Evolutionary conservation across 2,888 invertebrate species (phyloP).

Genomic region (Ferrisia virgata): DNA sequence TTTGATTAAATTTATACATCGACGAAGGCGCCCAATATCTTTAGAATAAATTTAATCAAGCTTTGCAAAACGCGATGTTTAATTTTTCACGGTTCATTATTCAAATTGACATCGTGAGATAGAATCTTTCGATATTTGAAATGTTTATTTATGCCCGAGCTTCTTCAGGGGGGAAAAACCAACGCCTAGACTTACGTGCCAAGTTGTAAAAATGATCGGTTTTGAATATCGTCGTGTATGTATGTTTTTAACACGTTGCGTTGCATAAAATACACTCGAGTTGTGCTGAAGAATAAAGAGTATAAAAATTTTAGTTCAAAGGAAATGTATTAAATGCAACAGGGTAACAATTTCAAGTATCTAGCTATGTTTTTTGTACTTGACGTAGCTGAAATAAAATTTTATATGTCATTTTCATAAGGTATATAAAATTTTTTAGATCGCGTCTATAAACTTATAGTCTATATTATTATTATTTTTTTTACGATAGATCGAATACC

Average conservation of each 20-base stretch:
- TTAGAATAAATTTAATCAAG: neutral
- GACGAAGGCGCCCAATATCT: neutral
- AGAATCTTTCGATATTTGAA: neutral
- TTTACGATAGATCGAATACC: neutral
- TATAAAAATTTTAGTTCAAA: neutral
- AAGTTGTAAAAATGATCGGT: neutral
- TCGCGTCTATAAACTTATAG: neutral
- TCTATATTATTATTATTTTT: neutral
- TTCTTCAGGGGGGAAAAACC: neutral
- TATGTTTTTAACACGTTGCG: too few species aligned
- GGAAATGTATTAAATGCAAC: neutral
- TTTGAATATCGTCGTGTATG: neutral
- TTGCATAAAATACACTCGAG: too few species aligned
- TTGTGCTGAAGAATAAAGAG: too few species aligned
- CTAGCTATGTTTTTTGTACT: too few species aligned
- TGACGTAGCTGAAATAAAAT: neutral
- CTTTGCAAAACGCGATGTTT: neutral
- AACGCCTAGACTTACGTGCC: neutral
- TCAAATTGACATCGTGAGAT: neutral
- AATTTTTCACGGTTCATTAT: slow-evolving; percentile 6
- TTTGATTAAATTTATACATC: neutral
- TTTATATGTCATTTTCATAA: neutral
- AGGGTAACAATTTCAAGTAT: neutral
- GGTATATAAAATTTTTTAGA: too few species aligned
- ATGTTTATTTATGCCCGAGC: neutral